Evolutionary conservation across 1,140 invertebrate species (phyloP).

Genomic region (Plectus sambesii): DNA sequence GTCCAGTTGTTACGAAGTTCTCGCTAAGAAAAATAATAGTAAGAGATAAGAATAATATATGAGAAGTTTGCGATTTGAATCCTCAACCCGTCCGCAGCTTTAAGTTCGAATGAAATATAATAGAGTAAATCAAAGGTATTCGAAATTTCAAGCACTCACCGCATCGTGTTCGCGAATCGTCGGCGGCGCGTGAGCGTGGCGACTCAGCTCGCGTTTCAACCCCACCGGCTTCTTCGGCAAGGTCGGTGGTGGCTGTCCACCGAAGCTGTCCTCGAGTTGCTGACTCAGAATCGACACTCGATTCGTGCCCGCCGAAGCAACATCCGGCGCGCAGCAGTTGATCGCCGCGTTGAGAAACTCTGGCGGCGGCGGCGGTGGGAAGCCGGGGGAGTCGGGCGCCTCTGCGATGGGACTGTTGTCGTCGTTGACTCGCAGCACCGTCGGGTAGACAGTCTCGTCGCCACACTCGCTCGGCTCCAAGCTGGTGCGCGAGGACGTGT

Average conservation of each 20-base stretch:
- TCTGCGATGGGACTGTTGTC: neutral
- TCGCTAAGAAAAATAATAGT: conserved; percentile 3
- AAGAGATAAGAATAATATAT: no score
- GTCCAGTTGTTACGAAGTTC: conserved; percentile 1
- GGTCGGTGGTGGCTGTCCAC: no score
- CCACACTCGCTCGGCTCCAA: conserved; percentile 43
- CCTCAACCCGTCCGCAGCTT: no score
- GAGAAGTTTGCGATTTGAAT: no score
- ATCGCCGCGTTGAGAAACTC: conserved; percentile 12
- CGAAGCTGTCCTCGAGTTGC: conserved; percentile 32
- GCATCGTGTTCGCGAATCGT: conserved; percentile 24
- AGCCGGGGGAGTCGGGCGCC: neutral
- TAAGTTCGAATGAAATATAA: neutral
- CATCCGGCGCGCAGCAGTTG: no score
- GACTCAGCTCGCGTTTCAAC: no score
- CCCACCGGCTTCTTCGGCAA: no score
- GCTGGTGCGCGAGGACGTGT: conserved; percentile 43
- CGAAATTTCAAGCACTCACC: conserved; percentile 21
- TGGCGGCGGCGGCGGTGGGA: conserved; percentile 7
- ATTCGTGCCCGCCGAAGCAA: conserved; percentile 16
- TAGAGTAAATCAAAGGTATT: conserved; percentile 1
- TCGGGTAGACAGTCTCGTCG: conserved; percentile 22
- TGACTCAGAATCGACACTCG: conserved; percentile 33
- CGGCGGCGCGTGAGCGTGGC: conserved; percentile 4
- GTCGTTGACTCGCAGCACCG: neutral